A percentile compares a stretch with the other conserved stretches of the same genome.
Evolutionary conservation across 2,113 vertebrate species (phyloP).

Genomic region (Dendrocopos noguchii): DNA sequence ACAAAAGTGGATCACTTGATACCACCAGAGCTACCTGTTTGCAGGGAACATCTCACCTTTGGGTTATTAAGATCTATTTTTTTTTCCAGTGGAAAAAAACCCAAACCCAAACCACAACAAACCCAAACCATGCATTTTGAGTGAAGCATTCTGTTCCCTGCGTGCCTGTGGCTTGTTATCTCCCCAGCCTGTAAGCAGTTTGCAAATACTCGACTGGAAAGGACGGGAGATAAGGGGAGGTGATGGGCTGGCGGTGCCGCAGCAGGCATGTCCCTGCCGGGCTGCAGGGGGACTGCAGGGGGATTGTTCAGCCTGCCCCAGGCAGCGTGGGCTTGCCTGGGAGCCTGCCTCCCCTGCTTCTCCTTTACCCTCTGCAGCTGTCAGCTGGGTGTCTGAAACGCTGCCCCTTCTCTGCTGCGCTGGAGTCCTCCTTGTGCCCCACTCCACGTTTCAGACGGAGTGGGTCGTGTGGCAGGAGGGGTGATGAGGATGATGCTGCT

Average conservation of each 20-base stretch:
- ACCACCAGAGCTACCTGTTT: neutral
- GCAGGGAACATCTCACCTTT: neutral
- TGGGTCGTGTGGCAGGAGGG: neutral
- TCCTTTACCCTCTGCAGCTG: neutral
- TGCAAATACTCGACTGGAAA: constrained; percentile 57
- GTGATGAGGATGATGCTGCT: neutral
- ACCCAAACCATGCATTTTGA: neutral
- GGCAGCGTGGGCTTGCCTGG: neutral
- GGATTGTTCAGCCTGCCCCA: neutral
- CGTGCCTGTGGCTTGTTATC: constrained; percentile 45
- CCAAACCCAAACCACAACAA: neutral
- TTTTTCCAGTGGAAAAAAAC: neutral
- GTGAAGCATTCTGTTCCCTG: neutral
- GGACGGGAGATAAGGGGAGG: constrained; percentile 3
- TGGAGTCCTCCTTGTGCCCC: neutral
- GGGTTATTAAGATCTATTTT: neutral
- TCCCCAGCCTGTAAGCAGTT: neutral
- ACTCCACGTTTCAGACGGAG: neutral
- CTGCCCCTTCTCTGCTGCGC: neutral
- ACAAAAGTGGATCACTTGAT: neutral
- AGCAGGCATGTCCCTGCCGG: neutral
- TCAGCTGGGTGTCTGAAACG: neutral
- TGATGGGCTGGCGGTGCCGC: neutral
- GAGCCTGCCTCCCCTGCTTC: neutral
- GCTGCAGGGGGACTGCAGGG: neutral